Evolutionary conservation across 2,888 invertebrate genomes (phyloP).

Genomic region (Idaea dimidiata): DNA sequence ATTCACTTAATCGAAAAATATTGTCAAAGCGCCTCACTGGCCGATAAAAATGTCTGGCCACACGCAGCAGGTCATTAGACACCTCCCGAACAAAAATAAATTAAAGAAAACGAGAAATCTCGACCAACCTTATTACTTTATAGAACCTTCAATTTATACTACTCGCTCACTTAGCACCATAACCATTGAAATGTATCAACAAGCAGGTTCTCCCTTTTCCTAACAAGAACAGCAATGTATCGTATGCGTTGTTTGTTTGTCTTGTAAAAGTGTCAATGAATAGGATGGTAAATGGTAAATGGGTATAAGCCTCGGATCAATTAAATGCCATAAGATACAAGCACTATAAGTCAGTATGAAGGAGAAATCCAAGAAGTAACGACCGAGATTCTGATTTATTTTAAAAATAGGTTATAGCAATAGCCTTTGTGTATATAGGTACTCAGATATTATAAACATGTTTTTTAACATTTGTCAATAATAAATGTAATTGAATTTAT

Average conservation of each 20-base stretch:
- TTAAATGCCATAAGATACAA: conserved; percentile 70
- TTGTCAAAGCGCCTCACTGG: conserved; percentile 71
- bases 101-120: conserved; percentile 78
- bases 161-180: conserved; percentile 16
- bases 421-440: background rate
- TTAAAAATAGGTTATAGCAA: conserved; percentile 30
- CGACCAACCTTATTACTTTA: conserved; percentile 60
- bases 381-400: conserved; percentile 47
- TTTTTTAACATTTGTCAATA: too few relatives aligned
- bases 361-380: conserved; percentile 69
- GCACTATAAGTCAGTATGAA: conserved; percentile 63
- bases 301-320: conserved; percentile 51
- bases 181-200: conserved; percentile 32
- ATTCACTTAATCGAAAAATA: conserved; percentile 63
- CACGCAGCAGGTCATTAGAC: conserved; percentile 79
- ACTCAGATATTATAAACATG: background rate
- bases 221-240: conserved; percentile 35
- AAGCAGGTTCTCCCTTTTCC: background rate
- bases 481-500: too few relatives aligned
- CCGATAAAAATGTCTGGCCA: conserved; percentile 78
- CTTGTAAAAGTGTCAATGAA: conserved; percentile 32
- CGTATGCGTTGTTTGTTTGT: conserved; percentile 10
- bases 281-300: conserved; percentile 28
- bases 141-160: conserved; percentile 36
- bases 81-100: conserved; percentile 77